A percentile compares a stretch with the other conserved stretches of the same genome.
Conservation (phyloP, 2,888 invertebrate genomes). For the Poecilus cupreus region DNA sequence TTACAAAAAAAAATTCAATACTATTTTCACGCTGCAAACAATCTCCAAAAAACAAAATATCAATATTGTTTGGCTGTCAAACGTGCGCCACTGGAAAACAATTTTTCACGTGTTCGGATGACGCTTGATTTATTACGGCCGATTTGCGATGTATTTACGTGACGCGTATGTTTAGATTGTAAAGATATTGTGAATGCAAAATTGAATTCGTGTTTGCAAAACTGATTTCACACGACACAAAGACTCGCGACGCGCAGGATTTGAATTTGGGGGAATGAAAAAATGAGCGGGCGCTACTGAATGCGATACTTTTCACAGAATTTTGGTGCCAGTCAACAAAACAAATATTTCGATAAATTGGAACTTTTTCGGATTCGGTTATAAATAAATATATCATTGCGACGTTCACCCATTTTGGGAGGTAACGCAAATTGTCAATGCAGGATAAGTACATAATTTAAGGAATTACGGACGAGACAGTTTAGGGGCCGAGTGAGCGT, state of each 20-base stretch:
- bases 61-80: slow-evolving; percentile 5
- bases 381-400: too few relatives aligned
- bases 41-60: not conserved
- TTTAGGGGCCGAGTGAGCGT: too few relatives aligned
- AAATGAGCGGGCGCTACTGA: not conserved
- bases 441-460: too few relatives aligned
- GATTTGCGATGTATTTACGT: slow-evolving; percentile 42
- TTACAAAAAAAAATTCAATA: slow-evolving; percentile 1
- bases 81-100: slow-evolving; percentile 35
- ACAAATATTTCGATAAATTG: slow-evolving; percentile 1
- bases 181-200: slow-evolving; percentile 39
- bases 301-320: not conserved
- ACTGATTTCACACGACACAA: slow-evolving; percentile 31
- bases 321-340: not conserved
- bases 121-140: slow-evolving; percentile 38
- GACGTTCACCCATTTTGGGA: too few relatives aligned
- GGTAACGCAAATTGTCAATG: too few relatives aligned
- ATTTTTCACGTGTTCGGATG: slow-evolving; percentile 38
- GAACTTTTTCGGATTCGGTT: too few relatives aligned
- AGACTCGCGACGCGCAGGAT: not conserved
- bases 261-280: not conserved
- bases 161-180: slow-evolving; percentile 42
- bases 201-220: slow-evolving; percentile 41
- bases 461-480: too few relatives aligned
- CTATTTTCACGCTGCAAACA: not conserved